These are phyloP conservation scores for Clarias fuscus DNA, from an alignment of 2,797 vertebrate genomes.

Conservation along the genomic window DNA sequence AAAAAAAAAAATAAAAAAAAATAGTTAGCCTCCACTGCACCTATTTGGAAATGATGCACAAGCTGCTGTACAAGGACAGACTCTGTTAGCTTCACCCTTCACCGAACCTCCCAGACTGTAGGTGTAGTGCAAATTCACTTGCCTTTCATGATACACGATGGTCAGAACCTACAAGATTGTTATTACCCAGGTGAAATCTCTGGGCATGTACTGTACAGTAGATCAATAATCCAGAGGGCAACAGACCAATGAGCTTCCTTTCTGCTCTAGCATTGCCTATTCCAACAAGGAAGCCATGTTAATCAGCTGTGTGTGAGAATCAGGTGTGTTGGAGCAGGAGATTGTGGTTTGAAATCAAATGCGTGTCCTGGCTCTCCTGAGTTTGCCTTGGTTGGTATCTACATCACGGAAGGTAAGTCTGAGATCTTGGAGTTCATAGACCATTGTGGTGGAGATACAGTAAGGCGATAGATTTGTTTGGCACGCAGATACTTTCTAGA, in stretches of 20 bases:
- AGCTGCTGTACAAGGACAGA: no score
- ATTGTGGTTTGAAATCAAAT: not conserved
- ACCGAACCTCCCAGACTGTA: no score
- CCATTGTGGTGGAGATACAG: not conserved
- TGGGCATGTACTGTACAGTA: not conserved
- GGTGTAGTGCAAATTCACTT: not conserved
- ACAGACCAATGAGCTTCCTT: not conserved
- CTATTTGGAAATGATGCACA: no score
- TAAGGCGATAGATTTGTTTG: not conserved
- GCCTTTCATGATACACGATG: not conserved
- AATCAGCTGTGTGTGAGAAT: not conserved
- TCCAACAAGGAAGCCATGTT: not conserved
- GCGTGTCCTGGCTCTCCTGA: no score
- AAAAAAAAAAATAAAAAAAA: no score
- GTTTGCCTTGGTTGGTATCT: not conserved
- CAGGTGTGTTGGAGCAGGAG: not conserved
- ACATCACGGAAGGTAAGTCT: not conserved
- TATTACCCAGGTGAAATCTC: not conserved
- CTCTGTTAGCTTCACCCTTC: no score
- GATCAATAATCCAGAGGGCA: not conserved
- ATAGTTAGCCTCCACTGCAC: no score
- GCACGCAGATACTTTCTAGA: not conserved
- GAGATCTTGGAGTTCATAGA: no score
- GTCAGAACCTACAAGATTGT: not conserved
- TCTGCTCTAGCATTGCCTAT: not conserved